Conservation (phyloP, 1,140 invertebrate genomes). For the Platyura marginata region DNA sequence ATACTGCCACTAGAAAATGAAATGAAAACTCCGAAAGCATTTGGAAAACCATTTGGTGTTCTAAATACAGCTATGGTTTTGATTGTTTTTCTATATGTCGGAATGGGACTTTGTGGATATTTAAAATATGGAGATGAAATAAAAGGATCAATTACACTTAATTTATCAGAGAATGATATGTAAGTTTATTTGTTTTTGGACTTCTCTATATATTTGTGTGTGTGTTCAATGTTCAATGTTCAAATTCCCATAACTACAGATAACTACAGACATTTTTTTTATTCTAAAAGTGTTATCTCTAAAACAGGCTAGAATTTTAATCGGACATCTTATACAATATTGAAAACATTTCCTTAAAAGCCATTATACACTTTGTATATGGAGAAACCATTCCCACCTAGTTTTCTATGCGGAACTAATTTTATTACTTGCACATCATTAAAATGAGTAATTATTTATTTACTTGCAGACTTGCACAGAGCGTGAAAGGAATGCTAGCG, state of each 20-base stretch:
- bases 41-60: conserved; percentile 45
- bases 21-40: conserved; percentile 54
- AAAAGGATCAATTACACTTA: conserved; percentile 44
- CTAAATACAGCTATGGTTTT: conserved; percentile 52
- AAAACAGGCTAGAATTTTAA: no score
- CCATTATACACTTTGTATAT: no score
- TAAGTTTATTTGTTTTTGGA: conserved; percentile 28
- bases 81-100: conserved; percentile 45
- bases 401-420: no score
- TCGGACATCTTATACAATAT: no score
- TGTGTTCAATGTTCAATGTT: no score
- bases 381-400: no score
- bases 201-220: no score
- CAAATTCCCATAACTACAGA: no score
- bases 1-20: conserved; percentile 67
- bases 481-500: conserved; percentile 53
- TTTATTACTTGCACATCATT: no score
- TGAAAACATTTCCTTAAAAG: no score
- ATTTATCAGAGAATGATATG: conserved; percentile 33
- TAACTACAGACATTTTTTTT: no score
- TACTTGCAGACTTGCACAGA: conserved; percentile 38
- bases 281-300: no score
- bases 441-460: conserved; percentile 5
- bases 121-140: conserved; percentile 41
- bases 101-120: conserved; percentile 60